Base-by-base conservation (phyloP, 2,888 invertebrate species). In the Chalcis sispes region DNA sequence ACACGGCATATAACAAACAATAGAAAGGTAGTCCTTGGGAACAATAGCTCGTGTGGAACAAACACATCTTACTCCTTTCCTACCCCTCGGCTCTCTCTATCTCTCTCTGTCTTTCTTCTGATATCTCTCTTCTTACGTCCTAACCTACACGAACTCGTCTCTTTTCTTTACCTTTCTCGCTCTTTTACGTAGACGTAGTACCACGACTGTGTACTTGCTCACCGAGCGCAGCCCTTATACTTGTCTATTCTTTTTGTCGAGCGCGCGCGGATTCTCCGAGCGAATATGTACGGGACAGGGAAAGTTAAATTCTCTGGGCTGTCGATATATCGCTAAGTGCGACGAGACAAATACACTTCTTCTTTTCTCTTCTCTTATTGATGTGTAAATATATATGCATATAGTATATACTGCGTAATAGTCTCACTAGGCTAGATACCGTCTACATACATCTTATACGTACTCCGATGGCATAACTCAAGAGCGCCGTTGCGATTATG, bases 11-110 rank as follows among this genome's bases (percentile, higher is more conserved):
- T 82, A 83, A 86, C 87, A 84, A 87, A 87, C 86, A 87, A 87
- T 87, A 80, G 84, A 83, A 85, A 85, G 85, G 85, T 84, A 84
- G 85, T 83, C 85, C 83, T 83, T 81, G 82, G 82, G 83, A 85
- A 88, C 87, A 88, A 88, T 88, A 83, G 85, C 85, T 86, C 83
- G 87, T 86, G 85, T 87, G 87, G 86, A 88, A 87, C 87, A 87
- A 87, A 88, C 85, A 84, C 87, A 85, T 86, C 86, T 86, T 85
- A 84, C 73, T 66, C 70, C 66, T 61, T 73, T 72, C 54, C 62
- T 58, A 32, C 15, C 58, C 27, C 62, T 54, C 46, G 23, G 25
- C 50, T 29, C 29, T 32, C 50, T 50, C 13, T 56, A 3, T 52
- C 48, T 58, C 48, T 48, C n/a, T n/a, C n/a, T n/a, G n/a, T n/a